Base-by-base conservation (phyloP, 2,888 invertebrate genomes). In the Cataglyphis altisquamis region DNA sequence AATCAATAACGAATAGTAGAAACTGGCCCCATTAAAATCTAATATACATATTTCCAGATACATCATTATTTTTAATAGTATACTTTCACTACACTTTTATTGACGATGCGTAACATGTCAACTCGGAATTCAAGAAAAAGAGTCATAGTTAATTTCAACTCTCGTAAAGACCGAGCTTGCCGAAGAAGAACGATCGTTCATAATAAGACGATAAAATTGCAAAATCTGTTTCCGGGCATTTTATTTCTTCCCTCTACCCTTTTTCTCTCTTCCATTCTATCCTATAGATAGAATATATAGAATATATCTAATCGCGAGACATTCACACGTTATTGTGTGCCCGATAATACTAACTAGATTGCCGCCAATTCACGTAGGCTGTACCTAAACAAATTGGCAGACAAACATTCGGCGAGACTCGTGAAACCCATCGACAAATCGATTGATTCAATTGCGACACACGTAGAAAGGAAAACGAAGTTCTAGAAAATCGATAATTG, bases 371-470 rank as follows among this genome's bases (percentile, higher is more conserved):
- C 84, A 89, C 90, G 89, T 87, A 87, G 81, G 83, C 70, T 83
- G 87, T 86, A 81, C 84, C 86, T 90, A 89, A 90, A 90, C 85
- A 87, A 90, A 90, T 90, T 90, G 90, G 80, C 85, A 70, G 81
- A 74, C 89, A 87, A 88, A 90, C 82, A 84, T 87, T 90, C 86
- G 74, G 83, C 68, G 75, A 84, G 81, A 89, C 60, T 72, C 36
- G 83, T 73, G 75, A 84, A 81, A 89, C 60, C 74, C 25, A 8
- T 12, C 62, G 67, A 75, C 77, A 89, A 89, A 89, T 85, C 88
- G 80, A 83, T 82, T 88, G 85, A 89, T 88, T 89, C 84, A 87
- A 83, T 89, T 85, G 90, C 85, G 84, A 75, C 8, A 83, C 84
- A 84, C 86, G 84, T 83, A 82, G 36, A 41, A 68, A 62, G 45